phyloP scores from a whole-genome alignment of 35 echinoderm and acorn worm species.

The Patiria miniata region DNA sequence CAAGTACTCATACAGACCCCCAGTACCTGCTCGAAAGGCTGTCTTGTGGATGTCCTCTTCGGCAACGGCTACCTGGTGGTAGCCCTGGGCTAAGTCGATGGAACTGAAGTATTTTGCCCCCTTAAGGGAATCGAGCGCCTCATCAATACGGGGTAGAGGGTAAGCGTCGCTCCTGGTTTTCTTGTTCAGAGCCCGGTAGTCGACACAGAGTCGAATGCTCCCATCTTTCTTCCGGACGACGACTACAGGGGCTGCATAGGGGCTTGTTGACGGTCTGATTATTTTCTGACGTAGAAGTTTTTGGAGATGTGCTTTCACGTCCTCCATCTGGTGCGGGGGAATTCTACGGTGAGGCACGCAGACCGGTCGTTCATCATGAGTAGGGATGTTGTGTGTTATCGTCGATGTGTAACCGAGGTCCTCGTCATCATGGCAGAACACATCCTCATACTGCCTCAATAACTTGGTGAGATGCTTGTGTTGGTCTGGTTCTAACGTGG shows the following conservation, averaged over 20 bases:
- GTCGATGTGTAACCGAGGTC: neutral
- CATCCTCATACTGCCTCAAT: no score
- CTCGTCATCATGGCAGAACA: no score
- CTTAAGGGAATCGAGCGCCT: conserved; percentile 40
- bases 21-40: conserved; percentile 55
- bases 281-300: no score
- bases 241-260: conserved; percentile 25
- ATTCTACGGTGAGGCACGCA: conserved; percentile 26
- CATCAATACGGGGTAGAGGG: conserved; percentile 53
- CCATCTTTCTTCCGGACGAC: conserved; percentile 38
- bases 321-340: neutral
- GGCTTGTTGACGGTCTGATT: conserved; percentile 27
- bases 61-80: conserved; percentile 51
- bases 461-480: no score
- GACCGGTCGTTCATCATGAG: neutral
- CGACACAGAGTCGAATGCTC: conserved; percentile 19
- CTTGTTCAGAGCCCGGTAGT: conserved; percentile 18
- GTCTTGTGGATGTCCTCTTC: conserved; percentile 31
- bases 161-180: conserved; percentile 34
- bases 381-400: neutral
- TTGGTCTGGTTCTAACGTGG: no score
- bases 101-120: conserved; percentile 50
- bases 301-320: neutral
- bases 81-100: conserved; percentile 59
- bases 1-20: conserved; percentile 39